A percentile compares a stretch with the other conserved stretches of the same genome.
These are phyloP conservation scores for Girardia tigrina DNA, from an alignment of 2,888 invertebrate genomes.

Conservation along the genomic window DNA sequence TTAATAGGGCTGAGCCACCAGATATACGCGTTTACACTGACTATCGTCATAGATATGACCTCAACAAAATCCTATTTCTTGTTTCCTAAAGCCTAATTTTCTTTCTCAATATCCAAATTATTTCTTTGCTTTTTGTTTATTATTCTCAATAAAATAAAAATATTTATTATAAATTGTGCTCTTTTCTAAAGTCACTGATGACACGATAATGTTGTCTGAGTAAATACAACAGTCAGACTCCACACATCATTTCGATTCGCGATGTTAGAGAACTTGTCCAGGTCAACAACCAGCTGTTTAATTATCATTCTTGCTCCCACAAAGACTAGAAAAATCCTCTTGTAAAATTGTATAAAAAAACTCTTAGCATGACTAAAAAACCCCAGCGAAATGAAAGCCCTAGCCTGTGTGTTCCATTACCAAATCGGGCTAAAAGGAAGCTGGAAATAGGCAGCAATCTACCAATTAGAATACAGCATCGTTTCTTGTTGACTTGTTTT, in stretches of 20 bases:
- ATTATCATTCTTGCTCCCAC: not conserved
- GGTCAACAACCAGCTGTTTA: slow-evolving; percentile 19
- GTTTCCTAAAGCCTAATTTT: not conserved
- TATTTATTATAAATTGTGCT: not conserved
- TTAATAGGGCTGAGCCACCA: no score
- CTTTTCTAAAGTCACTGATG: not conserved
- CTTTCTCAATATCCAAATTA: not conserved
- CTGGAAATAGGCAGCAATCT: not conserved
- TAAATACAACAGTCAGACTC: not conserved
- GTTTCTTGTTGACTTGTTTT: slow-evolving; percentile 21
- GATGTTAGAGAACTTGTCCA: not conserved
- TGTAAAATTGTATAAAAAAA: not conserved
- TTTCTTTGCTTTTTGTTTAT: not conserved
- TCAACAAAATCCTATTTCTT: no score
- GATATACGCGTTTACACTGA: no score
- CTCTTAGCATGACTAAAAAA: slow-evolving; percentile 13
- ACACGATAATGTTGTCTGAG: not conserved
- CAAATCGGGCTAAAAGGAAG: not conserved
- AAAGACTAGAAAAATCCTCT: slow-evolving; percentile 4
- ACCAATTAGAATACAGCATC: slow-evolving; percentile 17
- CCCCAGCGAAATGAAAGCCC: not conserved
- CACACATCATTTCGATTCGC: not conserved
- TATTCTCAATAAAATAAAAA: not conserved
- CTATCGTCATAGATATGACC: no score
- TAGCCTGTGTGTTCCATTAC: not conserved